phyloP scores from a whole-genome alignment of 2,113 vertebrate genomes.

The Gallinago jamesoni region DNA sequence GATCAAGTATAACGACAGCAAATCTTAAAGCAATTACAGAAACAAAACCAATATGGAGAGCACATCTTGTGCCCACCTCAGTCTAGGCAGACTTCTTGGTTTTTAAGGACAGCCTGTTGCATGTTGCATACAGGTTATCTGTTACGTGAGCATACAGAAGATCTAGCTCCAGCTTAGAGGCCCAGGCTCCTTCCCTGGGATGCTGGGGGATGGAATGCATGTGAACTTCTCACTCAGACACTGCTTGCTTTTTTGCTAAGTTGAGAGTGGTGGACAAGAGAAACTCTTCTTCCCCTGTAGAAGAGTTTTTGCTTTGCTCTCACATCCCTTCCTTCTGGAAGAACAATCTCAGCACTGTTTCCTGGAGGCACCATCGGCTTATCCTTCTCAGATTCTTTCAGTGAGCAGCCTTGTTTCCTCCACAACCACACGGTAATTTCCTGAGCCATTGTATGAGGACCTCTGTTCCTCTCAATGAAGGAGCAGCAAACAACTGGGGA shows the following conservation, averaged over 20 bases:
- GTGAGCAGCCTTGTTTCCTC: background rate
- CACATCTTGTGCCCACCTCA: background rate
- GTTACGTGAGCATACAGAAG: background rate
- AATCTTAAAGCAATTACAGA: background rate
- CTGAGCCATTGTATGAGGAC: background rate
- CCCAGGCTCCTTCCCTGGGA: background rate
- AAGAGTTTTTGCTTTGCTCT: background rate
- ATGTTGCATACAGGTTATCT: background rate
- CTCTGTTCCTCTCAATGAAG: fast-evolving
- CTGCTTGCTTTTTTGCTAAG: background rate
- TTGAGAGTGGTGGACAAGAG: background rate
- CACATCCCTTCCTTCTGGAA: background rate
- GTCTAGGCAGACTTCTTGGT: background rate
- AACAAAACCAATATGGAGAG: background rate
- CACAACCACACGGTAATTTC: background rate
- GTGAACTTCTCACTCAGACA: background rate
- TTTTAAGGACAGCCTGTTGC: background rate
- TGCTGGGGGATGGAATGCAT: background rate
- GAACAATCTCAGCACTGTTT: background rate
- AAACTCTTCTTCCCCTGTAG: background rate
- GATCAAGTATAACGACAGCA: background rate
- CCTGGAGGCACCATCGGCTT: background rate
- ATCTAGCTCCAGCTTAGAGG: background rate
- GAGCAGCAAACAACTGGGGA: background rate
- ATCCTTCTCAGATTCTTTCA: background rate